Conservation (phyloP, 2,888 invertebrate genomes). For the Pherbina coryleti region DNA sequence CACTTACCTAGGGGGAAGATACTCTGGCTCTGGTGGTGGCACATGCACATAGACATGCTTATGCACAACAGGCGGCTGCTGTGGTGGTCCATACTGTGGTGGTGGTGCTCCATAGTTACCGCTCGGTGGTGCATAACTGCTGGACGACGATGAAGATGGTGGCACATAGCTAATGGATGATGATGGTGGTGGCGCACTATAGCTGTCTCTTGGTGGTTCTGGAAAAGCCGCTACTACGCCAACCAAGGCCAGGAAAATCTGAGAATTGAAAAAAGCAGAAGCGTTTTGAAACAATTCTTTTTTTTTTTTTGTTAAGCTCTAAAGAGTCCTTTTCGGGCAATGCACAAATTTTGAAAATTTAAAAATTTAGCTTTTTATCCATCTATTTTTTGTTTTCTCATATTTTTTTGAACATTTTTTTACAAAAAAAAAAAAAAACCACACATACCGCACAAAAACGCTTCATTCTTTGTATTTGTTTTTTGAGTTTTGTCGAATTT, state of each 20-base stretch:
- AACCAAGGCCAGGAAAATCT: constrained; percentile 63
- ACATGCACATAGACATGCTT: constrained; percentile 94
- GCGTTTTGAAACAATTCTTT: not conserved
- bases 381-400: constrained; percentile 1
- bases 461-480: constrained; percentile 58
- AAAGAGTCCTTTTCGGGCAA: not conserved
- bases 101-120: constrained; percentile 73
- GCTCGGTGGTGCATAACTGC: constrained; percentile 70
- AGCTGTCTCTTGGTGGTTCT: constrained; percentile 66
- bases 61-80: constrained; percentile 83
- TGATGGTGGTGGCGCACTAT: constrained; percentile 60
- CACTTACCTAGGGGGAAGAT: constrained; percentile 76
- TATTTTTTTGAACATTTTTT: constrained; percentile 6
- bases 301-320: not conserved
- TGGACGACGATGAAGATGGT: constrained; percentile 70
- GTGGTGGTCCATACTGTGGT: constrained; percentile 78
- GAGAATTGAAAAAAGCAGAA: constrained; percentile 15
- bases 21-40: constrained; percentile 87
- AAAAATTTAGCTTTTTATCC: not conserved
- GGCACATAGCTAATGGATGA: constrained; percentile 71
- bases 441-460: constrained; percentile 66
- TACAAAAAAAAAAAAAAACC: not conserved
- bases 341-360: constrained; percentile 5
- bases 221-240: constrained; percentile 64
- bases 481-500: not conserved